A percentile compares a stretch with the other conserved stretches of the same genome.
Evolutionary conservation across 2,797 vertebrate genomes (phyloP).

Genomic region (Erpetoichthys calabaricus): DNA sequence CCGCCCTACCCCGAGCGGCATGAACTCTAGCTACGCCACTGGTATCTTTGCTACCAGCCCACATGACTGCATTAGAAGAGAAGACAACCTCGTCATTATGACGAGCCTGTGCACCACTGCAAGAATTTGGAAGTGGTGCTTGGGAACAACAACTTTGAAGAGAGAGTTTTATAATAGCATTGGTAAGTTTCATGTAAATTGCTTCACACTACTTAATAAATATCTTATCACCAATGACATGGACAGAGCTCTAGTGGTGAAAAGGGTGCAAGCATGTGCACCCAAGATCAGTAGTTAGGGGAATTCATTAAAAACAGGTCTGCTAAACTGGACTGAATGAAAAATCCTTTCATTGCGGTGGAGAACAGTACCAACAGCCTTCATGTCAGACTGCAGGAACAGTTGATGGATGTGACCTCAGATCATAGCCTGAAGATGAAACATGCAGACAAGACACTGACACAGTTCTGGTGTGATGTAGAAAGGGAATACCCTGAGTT

Average conservation of each 20-base stretch:
- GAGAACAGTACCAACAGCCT: constrained; percentile 11
- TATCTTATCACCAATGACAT: constrained; percentile 5
- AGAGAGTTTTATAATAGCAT: no score
- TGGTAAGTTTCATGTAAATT: no score
- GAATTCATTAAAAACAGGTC: constrained; percentile 10
- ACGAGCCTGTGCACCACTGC: no score
- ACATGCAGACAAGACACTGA: constrained; percentile 1
- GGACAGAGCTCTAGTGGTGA: constrained; percentile 3
- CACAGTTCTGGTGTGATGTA: constrained; percentile 11
- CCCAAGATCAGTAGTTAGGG: constrained; percentile 10
- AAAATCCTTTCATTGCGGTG: constrained; percentile 10
- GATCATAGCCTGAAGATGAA: constrained; percentile 6
- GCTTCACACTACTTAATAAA: neutral
- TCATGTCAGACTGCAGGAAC: constrained; percentile 12
- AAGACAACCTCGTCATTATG: no score
- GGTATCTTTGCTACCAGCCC: no score
- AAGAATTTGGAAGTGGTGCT: no score
- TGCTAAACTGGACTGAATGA: constrained; percentile 15
- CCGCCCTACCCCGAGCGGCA: no score
- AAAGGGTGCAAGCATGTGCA: constrained; percentile 12
- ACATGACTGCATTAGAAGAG: no score
- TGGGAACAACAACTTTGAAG: no score
- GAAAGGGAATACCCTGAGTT: constrained; percentile 10
- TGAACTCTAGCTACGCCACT: no score
- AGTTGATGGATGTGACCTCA: constrained; percentile 7